These are phyloP conservation scores for Lasiurus borealis DNA, from an alignment of 2,113 vertebrate genomes.

Conservation along the genomic window DNA sequence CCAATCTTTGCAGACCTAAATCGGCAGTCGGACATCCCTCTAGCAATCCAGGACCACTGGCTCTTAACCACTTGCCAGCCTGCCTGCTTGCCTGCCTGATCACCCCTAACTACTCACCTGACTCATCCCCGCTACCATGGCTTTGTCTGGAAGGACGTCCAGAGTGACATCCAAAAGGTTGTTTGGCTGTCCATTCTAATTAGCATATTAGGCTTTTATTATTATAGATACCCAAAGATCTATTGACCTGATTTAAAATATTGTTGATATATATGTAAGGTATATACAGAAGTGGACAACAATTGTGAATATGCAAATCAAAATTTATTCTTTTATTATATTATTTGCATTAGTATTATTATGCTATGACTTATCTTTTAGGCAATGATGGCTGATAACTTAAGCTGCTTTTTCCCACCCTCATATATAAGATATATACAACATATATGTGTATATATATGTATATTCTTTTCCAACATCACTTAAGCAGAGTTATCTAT, in stretches of 20 bases:
- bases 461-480: neutral
- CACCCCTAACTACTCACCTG: too few species aligned
- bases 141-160: too few species aligned
- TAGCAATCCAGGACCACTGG: too few species aligned
- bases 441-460: too few species aligned
- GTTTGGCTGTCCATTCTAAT: too few species aligned
- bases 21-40: too few species aligned
- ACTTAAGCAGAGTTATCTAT: neutral
- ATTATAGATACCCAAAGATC: neutral
- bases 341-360: neutral
- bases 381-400: neutral
- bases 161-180: too few species aligned
- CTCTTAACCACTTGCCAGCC: too few species aligned
- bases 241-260: neutral
- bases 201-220: too few species aligned
- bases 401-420: neutral
- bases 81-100: too few species aligned
- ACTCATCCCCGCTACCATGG: rapidly evolving
- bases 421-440: neutral
- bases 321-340: neutral
- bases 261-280: neutral
- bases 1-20: too few species aligned
- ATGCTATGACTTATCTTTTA: neutral
- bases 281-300: neutral
- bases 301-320: neutral